These are phyloP conservation scores for Tragelaphus scriptus DNA, from an alignment of 2,113 vertebrate genomes.

Conservation along the genomic window DNA sequence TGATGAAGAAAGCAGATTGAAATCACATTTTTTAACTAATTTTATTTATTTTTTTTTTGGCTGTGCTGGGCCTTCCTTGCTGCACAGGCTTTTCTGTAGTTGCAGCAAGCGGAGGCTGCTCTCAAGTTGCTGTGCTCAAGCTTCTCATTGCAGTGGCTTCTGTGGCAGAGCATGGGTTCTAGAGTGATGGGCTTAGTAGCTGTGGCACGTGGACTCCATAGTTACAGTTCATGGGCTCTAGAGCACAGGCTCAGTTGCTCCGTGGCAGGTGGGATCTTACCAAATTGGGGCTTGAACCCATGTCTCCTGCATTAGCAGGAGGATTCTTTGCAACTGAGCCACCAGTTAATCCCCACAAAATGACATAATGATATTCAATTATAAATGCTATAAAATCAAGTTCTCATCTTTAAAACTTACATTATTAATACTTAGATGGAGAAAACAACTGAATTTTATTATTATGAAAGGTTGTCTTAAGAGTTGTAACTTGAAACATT, in stretches of 20 bases:
- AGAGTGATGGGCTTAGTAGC: background rate
- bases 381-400: background rate
- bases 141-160: background rate
- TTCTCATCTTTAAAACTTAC: background rate
- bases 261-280: background rate
- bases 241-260: background rate
- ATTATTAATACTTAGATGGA: background rate
- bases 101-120: background rate
- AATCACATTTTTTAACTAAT: background rate
- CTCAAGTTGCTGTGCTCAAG: background rate
- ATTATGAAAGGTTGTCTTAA: background rate
- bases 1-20: background rate
- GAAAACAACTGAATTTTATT: background rate
- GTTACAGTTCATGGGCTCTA: background rate
- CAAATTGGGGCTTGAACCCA: background rate
- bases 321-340: background rate
- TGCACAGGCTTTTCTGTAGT: background rate
- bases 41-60: background rate
- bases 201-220: accelerated
- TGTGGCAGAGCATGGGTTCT: background rate
- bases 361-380: background rate
- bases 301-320: background rate
- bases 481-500: background rate
- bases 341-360: background rate
- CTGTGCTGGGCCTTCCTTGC: background rate